These are phyloP conservation scores for Adrianichthys oophorus DNA, from an alignment of 2,797 vertebrate genomes.

Conservation along the genomic window DNA sequence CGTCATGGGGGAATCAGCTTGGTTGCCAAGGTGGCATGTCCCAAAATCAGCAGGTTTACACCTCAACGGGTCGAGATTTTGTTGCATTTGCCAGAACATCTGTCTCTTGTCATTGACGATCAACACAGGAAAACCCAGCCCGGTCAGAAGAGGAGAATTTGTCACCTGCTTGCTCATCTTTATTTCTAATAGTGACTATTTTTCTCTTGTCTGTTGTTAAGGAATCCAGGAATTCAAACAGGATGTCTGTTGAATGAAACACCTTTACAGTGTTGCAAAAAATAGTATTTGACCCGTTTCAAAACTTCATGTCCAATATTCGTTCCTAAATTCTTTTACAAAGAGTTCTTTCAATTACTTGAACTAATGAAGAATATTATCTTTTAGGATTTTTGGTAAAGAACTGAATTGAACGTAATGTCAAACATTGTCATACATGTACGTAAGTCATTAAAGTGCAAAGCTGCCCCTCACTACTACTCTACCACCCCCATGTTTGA, in stretches of 20 bases:
- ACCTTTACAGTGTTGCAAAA: no score
- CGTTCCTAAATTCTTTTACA: no score
- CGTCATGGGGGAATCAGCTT: conserved; percentile 21
- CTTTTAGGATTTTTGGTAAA: no score
- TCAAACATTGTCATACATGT: no score
- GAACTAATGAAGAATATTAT: no score
- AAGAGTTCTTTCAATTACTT: no score
- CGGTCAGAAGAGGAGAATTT: conserved; percentile 13
- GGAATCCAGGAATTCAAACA: background rate
- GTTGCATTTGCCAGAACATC: conserved; percentile 27
- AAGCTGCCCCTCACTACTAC: no score
- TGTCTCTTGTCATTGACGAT: conserved; percentile 24
- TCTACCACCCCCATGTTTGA: no score
- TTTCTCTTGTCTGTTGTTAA: conserved; percentile 1
- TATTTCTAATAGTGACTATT: background rate
- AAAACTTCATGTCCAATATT: no score
- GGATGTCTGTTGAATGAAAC: background rate
- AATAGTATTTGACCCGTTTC: no score
- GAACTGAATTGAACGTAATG: no score
- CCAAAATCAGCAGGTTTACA: conserved; percentile 35
- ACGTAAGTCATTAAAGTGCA: no score
- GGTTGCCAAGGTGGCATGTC: conserved; percentile 48
- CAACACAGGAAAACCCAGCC: conserved; percentile 16
- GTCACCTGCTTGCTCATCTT: conserved; percentile 20
- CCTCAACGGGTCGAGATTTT: conserved; percentile 42